Evolutionary conservation across 2,888 invertebrate species (phyloP).

Genomic region (Scrobipalpa costella): DNA sequence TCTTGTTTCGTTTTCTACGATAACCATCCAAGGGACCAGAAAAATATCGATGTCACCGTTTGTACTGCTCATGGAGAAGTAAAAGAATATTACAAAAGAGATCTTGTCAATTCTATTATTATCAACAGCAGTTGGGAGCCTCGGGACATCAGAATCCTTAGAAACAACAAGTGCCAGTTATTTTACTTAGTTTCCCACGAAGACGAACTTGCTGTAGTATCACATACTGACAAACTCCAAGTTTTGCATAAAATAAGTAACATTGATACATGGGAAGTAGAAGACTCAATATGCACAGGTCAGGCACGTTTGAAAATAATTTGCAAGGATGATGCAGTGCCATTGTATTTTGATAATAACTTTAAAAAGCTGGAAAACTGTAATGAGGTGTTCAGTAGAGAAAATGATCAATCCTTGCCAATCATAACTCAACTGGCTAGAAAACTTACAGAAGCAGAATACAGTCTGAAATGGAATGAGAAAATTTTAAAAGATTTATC

Average conservation of each 20-base stretch:
- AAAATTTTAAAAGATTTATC: constrained; percentile 49
- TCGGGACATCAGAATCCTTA: constrained; percentile 50
- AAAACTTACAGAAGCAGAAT: constrained; percentile 61
- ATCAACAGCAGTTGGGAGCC: constrained; percentile 39
- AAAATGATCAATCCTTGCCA: constrained; percentile 44
- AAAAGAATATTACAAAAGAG: constrained; percentile 58
- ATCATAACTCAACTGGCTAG: constrained; percentile 52
- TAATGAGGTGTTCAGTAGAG: constrained; percentile 29
- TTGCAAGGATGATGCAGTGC: constrained; percentile 57
- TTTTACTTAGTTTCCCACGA: constrained; percentile 56
- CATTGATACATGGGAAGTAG: constrained; percentile 52
- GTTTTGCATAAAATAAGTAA: constrained; percentile 47
- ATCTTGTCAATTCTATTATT: constrained; percentile 46
- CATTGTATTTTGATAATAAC: constrained; percentile 63
- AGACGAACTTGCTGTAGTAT: constrained; percentile 54
- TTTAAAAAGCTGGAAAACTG: constrained; percentile 47
- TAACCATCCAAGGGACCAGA: constrained; percentile 57
- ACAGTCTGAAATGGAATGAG: constrained; percentile 55
- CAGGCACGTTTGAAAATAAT: constrained; percentile 52
- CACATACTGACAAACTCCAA: constrained; percentile 44
- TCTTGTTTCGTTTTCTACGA: constrained; percentile 64
- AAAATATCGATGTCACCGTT: constrained; percentile 55
- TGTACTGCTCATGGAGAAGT: constrained; percentile 59
- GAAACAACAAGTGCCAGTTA: constrained; percentile 55
- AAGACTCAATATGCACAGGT: constrained; percentile 53